These are phyloP conservation scores for Procambarus virginalis DNA, from an alignment of 1,140 invertebrate species.

Conservation along the genomic window DNA sequence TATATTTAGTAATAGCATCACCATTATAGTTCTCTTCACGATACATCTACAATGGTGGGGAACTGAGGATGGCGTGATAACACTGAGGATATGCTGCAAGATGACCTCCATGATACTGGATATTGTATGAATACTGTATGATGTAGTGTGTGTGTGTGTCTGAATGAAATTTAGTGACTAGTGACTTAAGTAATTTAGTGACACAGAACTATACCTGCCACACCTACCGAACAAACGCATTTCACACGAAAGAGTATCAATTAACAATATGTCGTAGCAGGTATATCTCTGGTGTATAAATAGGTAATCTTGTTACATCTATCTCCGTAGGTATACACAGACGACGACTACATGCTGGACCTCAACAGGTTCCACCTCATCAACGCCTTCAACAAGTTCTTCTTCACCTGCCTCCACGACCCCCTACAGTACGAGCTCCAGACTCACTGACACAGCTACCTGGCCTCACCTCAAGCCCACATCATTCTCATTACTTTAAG, in stretches of 20 bases:
- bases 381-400: conserved; percentile 59
- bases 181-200: too few relatives aligned
- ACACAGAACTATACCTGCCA: too few relatives aligned
- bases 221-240: too few relatives aligned
- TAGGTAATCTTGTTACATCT: background rate
- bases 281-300: background rate
- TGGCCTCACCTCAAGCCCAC: background rate
- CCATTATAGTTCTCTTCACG: too few relatives aligned
- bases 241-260: too few relatives aligned
- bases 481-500: background rate
- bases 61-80: too few relatives aligned
- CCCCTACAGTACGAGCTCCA: conserved; percentile 42
- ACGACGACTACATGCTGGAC: conserved; percentile 65
- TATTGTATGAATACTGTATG: too few relatives aligned
- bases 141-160: background rate
- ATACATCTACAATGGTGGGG: too few relatives aligned
- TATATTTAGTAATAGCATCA: too few relatives aligned
- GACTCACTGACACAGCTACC: conserved; percentile 13
- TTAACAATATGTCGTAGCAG: background rate
- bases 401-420: conserved; percentile 55
- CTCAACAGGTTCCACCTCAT: conserved; percentile 57
- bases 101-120: too few relatives aligned
- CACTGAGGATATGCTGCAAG: too few relatives aligned
- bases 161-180: background rate
- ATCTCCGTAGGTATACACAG: conserved; percentile 41